Base-by-base conservation (phyloP, 2,888 invertebrate genomes). In the Chymomyza caudatula region DNA sequence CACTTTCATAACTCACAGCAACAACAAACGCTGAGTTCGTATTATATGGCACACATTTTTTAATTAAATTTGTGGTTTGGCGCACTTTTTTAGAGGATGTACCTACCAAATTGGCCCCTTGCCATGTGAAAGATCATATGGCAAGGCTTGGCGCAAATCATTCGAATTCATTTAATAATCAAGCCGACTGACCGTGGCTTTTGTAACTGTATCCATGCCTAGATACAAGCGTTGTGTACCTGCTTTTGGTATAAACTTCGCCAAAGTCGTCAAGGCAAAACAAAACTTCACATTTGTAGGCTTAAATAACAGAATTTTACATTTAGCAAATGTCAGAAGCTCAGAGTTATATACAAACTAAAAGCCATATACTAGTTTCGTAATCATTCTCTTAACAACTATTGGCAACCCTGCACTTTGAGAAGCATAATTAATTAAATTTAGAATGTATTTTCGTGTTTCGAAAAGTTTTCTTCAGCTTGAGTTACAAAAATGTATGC, bases 1-100 rank as follows among this genome's bases (percentile, higher is more conserved):
- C 76, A 76, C 78, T 78, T 78, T 78, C 78, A 78, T 78, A 71
- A 78, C 70, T 69, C n/a, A 52, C 69, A 22, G 11, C 58, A 61
- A 51, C 60, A 56, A 6, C 15, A 63, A 58, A n/a, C n/a, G n/a
- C n/a, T n/a, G n/a, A n/a, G n/a, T n/a, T n/a, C n/a, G n/a, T 74
- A 73, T 67, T 65, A 74, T 64, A 63, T 65, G 52, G 56, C 61
- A 63, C 22, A 60, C 65, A 19, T 15, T 60, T 62, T 65, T 64
- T 76, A 60, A 76, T 68, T 63, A 25, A 43, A 69, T 68, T 69
- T 54, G 20, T 63, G 49, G 49, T 15, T 60, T 54, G 51, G 25
- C 56, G 63, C 66, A 58, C 61, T 61, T 65, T 60, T 29, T 47
- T 43, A 42, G 60, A 37, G 29, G 29, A 37, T 37, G 29, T 37